Base-by-base conservation (phyloP, 2,113 vertebrate genomes). In the Forbesichthys agassizii region DNA sequence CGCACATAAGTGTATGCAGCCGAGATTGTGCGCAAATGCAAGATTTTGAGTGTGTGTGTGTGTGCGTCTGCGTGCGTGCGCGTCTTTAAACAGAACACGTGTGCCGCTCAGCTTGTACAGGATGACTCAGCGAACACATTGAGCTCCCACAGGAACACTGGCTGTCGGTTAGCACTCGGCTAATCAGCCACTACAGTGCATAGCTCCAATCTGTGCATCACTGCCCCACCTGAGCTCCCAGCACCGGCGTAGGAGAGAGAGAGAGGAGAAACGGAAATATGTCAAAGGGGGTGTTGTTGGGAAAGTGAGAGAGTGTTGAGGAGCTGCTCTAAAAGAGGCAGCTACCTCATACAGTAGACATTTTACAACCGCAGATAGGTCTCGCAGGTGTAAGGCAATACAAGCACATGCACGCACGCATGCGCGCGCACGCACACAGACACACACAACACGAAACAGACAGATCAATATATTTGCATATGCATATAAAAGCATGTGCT, bases 41-140 rank as follows among this genome's bases (percentile, higher is more conserved):
- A 42, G 36, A 42, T 42, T 6, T 42, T 61, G 33, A 46, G 20
- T 52, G 8, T 18, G 62, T 53, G 33, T 55, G 33, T 59, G 6
- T 33, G 7, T 71, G 36, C 60, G 42, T 64, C 51, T 61, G 65
- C 56, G 72, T 60, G 66, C 62, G 73, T 65, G 71, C 73, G 60
- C 67, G 68, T 71, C 42, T 57, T 63, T 42, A 8, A 42, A 18
- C 10, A 9, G 67, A 64, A 69, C 65, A 57, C 67, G 69, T 66
- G 73, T 58, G 67, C 61, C 63, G 77, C 75, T 83, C 71, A 65
- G 78, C 68, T 77, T 61, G 61, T 57, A 80, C 68, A 66, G 66
- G 72, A 81, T 90, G 87, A 86, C 64, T 86, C 85, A 90, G 88
- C 85, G 27, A 80, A 62, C 82, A 67, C 79, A 68, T 49, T 46